These are phyloP conservation scores for Ganaspis sp. DNA, from an alignment of 1,140 invertebrate genomes.

Conservation along the genomic window DNA sequence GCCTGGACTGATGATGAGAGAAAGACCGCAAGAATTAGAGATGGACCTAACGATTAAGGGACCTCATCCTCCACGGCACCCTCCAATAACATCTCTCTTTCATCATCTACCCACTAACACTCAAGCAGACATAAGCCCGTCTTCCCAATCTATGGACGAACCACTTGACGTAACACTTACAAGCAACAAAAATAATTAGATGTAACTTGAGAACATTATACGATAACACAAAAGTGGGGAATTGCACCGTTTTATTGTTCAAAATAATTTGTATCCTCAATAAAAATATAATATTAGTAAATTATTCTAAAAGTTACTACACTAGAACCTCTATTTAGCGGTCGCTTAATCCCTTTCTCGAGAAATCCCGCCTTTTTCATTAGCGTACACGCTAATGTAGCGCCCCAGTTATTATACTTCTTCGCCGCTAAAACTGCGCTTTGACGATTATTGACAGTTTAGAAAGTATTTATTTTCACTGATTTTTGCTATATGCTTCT, in stretches of 20 bases:
- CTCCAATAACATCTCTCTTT: conserved; percentile 64
- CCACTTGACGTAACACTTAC: conserved; percentile 73
- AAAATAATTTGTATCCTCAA: neutral
- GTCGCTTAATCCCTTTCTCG: too few relatives aligned
- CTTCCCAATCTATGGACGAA: conserved; percentile 65
- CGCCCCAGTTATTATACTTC: too few relatives aligned
- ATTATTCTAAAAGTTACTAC: too few relatives aligned
- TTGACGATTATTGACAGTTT: too few relatives aligned
- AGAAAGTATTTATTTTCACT: too few relatives aligned
- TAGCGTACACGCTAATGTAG: too few relatives aligned
- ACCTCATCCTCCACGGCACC: conserved; percentile 59
- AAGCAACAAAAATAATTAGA: conserved; percentile 55
- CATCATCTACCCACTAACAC: conserved; percentile 63
- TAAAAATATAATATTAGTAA: neutral
- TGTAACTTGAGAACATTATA: neutral
- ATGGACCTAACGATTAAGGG: conserved; percentile 73
- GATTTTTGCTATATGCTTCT: too few relatives aligned
- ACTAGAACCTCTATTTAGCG: too few relatives aligned
- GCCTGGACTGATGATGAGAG: conserved; percentile 53
- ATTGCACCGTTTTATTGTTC: conserved; percentile 31
- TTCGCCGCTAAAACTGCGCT: too few relatives aligned
- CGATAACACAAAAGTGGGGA: conserved; percentile 28
- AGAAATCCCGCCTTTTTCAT: too few relatives aligned
- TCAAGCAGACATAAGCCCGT: conserved; percentile 63
- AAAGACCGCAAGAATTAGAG: conserved; percentile 71